phyloP scores from a whole-genome alignment of 2,113 vertebrate genomes.

The Telmatochromis bifrenatus region DNA sequence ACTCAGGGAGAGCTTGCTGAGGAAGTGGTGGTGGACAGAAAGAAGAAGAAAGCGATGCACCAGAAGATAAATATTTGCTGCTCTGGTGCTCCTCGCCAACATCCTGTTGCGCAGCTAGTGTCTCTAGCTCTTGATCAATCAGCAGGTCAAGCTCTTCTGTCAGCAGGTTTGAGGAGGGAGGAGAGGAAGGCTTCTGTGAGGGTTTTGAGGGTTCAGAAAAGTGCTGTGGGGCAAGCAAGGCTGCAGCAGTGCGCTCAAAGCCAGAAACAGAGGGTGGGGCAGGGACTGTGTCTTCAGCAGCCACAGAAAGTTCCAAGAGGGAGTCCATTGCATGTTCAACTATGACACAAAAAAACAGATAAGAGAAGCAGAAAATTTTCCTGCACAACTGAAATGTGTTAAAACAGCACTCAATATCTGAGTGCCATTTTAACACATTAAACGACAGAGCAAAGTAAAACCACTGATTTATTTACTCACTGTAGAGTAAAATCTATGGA shows the following conservation, averaged over 20 bases:
- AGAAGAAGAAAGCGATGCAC: not conserved
- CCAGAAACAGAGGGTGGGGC: constrained; percentile 50
- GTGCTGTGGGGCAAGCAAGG: constrained; percentile 41
- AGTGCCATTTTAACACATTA: not conserved
- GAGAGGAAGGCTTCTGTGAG: not conserved
- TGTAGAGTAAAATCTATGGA: not conserved
- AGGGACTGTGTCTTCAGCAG: constrained; percentile 66
- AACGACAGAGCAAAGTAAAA: not conserved
- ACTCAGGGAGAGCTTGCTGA: constrained; percentile 41
- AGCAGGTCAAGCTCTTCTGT: constrained; percentile 80
- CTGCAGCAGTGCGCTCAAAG: constrained; percentile 72
- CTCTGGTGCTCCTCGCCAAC: not conserved
- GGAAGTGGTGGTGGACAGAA: constrained; percentile 5
- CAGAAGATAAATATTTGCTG: not conserved
- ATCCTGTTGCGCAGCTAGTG: not conserved
- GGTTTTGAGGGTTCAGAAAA: not conserved
- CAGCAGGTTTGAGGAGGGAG: constrained; percentile 10
- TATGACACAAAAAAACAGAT: constrained; percentile 42
- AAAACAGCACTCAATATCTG: not conserved
- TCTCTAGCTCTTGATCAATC: constrained; percentile 76
- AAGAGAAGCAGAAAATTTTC: not conserved
- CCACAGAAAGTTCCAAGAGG: constrained; percentile 85
- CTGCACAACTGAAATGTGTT: not conserved
- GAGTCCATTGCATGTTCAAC: constrained; percentile 93
- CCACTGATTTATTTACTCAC: not conserved